Base-by-base conservation (phyloP, 2,888 invertebrate species). In the Pollenia angustigena region DNA sequence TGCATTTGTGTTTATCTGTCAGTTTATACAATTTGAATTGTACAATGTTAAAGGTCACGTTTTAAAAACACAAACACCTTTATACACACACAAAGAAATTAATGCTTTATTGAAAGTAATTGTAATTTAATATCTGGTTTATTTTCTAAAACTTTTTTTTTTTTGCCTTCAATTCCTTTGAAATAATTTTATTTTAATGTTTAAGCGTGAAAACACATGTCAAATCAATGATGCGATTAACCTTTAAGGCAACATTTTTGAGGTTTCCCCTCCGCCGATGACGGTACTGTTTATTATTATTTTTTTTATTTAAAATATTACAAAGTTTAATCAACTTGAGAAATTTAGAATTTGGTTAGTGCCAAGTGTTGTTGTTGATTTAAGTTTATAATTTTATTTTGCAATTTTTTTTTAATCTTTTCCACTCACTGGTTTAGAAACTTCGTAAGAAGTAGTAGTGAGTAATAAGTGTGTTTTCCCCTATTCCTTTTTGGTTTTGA, bases 151-250 rank as follows among this genome's bases (percentile, higher is more conserved):
- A 40, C 46, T 74, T 74, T 52, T 66, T 74, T 74, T 52, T 66
- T 11, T 40, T 6, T 23, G 14, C 18, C 32, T 6, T 32, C 0
- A 42, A 42, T 64, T 62, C 9, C 75, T 58, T 58, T 23, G 12
- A 75, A 78, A 23, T 58, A 58, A 68, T 16, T 46, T 68, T 79
- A 75, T 68, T 81, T 66, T 76, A 32, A 32, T 32, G 32, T 32
- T 4, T 32, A 32, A 81, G 86, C 86, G 86, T 83, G 75, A 87
- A 87, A 87, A 87, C 86, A 87, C 81, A 87, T 87, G 86, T 87
- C 66, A 81, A 86, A 82, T 86, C 86, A 86, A 83, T 86, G 83
- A 83, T 75, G 83, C 86, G 83, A 86, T 87, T 87, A 87, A 81
- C 83, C 80, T 82, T 80, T 44, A 44, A 76, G 50, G 6, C 48